Evolutionary conservation across 2,888 invertebrate genomes (phyloP), one percentile per base, ranked within the genome.

Genomic region (Cryptophagus acutangulus): DNA sequence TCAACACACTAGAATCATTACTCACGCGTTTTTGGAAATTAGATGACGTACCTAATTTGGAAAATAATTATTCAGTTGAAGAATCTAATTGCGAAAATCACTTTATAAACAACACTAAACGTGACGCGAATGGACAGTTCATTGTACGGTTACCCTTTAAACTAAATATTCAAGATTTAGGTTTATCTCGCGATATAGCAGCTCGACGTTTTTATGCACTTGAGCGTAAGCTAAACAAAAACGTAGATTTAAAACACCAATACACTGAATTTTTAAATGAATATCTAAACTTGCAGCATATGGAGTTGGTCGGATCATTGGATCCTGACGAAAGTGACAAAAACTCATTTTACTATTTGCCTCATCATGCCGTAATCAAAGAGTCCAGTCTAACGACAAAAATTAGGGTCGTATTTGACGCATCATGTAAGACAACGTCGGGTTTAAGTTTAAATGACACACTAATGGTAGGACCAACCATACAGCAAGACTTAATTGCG

Each of bases 321-420:
- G 24, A 20, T n/a, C n/a, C 24, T n/a, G 9, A 26, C 8, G 17
- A 33, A 33, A n/a, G 6, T 8, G 9, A 26, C 28, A 18, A 33
- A 10, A 33, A 20, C 24, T 14, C 10, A n/a, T 5, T 10, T 9
- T 45, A 36, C 33, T 47, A 36, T 38, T 18, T 49, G 5, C 45
- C 48, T 4, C 48, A 52, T 17, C 52, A 52, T 35, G 33, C 39
- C 2, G 50, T 52, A 14, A 6, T 48, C 5, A 43, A 44, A 9
- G 40, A 46, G 6, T 40, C 34, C 5, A 44, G 40, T 33, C 12
- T 25, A 4, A 50, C 49, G 6, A 50, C 46, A 3, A 41, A 42
- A 38, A 17, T 50, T 14, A 30, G 49, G 14, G 43, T 49, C 2
- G 48, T 52, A 8, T 48, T 48, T 36, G 48, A 49, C 20, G 48